Base-by-base conservation (phyloP, 1,140 invertebrate genomes). In the Nebria ingens region DNA sequence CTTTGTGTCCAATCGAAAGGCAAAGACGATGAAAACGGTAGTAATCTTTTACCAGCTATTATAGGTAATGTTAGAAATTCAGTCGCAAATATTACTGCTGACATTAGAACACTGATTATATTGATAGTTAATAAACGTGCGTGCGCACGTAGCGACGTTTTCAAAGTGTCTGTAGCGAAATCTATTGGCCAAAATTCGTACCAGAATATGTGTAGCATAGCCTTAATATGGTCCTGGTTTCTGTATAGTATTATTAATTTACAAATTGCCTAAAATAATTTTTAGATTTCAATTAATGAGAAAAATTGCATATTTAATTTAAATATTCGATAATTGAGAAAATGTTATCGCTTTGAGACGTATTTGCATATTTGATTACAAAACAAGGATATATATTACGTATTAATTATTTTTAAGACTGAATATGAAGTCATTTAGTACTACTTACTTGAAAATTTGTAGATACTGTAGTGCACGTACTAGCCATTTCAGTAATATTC, bases 371-470 rank as follows among this genome's bases (percentile, higher is more conserved):
- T n/a, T n/a, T n/a, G n/a, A n/a, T n/a, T n/a, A n/a, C n/a, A n/a
- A n/a, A n/a, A n/a, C n/a, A n/a, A n/a, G n/a, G n/a, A 34, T 34
- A n/a, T 34, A 34, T 34, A 34, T 34, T n/a, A 34, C 25, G n/a
- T n/a, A n/a, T n/a, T n/a, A 34, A 34, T 34, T 34, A n/a, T 34
- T 6, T 34, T 6, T n/a, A 34, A 34, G 25, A 9, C 6, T 34
- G n/a, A 34, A 34, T 9, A 34, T 34, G n/a, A 34, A 9, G 6
- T 9, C 25, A n/a, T n/a, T n/a, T n/a, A 34, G 25, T 9, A 9
- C n/a, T 34, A 34, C 25, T 34, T 45, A 45, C 40, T 45, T 45
- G 40, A 17, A 45, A 45, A 45, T 3, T 45, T 11, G 40, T 45
- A 4, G 40, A 45, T 12, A 45, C 40, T 4, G 40, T 45, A 4